Conservation (phyloP, 2,888 invertebrate genomes). For the Ichneumoninae sp. region DNA sequence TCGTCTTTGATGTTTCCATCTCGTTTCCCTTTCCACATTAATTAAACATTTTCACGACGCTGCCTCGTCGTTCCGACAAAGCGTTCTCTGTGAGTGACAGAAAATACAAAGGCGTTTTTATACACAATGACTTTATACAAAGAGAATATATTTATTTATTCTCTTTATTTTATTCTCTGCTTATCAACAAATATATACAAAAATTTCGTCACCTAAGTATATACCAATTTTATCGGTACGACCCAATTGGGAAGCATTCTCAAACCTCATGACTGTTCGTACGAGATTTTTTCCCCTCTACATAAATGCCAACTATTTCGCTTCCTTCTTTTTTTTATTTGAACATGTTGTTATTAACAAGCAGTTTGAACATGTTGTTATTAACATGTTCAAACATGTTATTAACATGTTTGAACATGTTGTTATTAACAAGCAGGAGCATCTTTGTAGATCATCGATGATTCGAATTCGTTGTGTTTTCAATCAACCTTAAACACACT, state of each 20-base stretch:
- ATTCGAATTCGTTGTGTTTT: too few species aligned
- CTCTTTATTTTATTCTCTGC: too few species aligned
- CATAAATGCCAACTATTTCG: not conserved
- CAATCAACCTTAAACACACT: too few species aligned
- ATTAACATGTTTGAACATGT: too few species aligned
- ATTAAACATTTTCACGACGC: not conserved
- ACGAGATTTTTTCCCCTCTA: slow-evolving; percentile 17
- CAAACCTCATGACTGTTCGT: slow-evolving; percentile 8
- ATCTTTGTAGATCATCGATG: too few species aligned
- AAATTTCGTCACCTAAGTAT: not conserved
- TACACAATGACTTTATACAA: slow-evolving; percentile 17
- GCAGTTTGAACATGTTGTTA: too few species aligned
- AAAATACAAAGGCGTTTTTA: slow-evolving; percentile 12
- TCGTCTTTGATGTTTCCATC: not conserved
- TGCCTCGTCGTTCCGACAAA: not conserved
- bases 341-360: too few species aligned
- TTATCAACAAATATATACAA: slow-evolving; percentile 60
- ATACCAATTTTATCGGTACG: slow-evolving; percentile 23
- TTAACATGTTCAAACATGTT: too few species aligned
- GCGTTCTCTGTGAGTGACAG: not conserved
- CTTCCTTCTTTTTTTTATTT: not conserved
- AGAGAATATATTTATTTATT: slow-evolving; percentile 49
- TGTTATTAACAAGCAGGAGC: too few species aligned
- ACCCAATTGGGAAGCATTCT: slow-evolving; percentile 48
- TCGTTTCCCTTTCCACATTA: not conserved